Percentiles rank a stretch among this genome's conserved stretches.
Evolutionary conservation across 2,797 vertebrate genomes (phyloP).

Genomic region (Sebastes matsubarae): DNA sequence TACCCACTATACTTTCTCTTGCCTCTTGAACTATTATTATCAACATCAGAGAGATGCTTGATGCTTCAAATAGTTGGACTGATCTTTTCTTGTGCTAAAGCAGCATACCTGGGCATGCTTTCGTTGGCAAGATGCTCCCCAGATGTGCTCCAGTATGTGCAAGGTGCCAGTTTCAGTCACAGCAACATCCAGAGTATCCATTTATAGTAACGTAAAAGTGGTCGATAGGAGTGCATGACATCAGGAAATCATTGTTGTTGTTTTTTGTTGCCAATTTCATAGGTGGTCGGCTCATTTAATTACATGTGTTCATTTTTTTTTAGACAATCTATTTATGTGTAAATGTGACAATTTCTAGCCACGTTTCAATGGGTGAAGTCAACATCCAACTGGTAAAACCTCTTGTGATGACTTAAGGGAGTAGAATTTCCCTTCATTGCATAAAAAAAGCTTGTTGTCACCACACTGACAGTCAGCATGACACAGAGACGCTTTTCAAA

Average conservation of each 20-base stretch:
- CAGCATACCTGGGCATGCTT: not conserved
- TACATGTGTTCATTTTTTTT: not conserved
- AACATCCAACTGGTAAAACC: not conserved
- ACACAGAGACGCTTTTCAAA: not conserved
- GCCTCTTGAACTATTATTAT: not conserved
- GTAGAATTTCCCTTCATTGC: not conserved
- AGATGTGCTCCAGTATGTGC: not conserved
- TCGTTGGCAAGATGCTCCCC: not conserved
- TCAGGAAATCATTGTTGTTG: not conserved
- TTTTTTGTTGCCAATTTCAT: not conserved
- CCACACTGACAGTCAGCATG: not conserved
- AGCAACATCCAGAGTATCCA: not conserved
- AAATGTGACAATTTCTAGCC: not conserved
- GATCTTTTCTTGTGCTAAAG: not conserved
- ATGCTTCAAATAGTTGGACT: not conserved
- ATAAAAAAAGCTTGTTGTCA: not conserved
- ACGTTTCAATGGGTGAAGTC: not conserved
- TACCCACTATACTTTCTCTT: not conserved
- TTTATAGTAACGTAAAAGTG: not conserved
- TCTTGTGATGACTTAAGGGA: not conserved
- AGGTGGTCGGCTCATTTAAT: not conserved
- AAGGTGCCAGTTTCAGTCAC: not conserved
- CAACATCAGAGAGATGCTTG: not conserved
- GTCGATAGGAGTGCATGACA: not conserved
- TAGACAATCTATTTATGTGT: not conserved